A percentile compares a stretch with the other conserved stretches of the same genome.
phyloP scores from a whole-genome alignment of 2,113 vertebrate genomes.

The Neodon shergylaensis region DNA sequence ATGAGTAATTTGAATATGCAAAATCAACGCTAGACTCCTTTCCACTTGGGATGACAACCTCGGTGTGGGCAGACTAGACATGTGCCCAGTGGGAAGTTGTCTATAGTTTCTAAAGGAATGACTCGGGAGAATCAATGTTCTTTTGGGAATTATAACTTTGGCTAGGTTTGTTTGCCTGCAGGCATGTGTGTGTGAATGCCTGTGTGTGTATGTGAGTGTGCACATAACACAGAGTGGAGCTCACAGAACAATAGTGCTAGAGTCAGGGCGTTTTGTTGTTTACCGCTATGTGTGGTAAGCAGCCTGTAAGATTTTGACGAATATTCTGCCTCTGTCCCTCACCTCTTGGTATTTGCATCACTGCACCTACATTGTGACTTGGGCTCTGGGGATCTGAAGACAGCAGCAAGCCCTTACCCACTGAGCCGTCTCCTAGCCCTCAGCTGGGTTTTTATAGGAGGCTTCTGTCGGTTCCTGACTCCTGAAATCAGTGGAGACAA shows the following conservation, averaged over 20 bases:
- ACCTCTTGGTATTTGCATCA: not conserved
- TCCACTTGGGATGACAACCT: not conserved
- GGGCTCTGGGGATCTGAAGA: not conserved
- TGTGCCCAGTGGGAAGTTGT: not conserved
- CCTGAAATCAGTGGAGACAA: not conserved
- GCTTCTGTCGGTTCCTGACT: not conserved
- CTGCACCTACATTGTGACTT: not conserved
- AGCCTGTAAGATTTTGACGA: not conserved
- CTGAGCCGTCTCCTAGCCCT: not conserved
- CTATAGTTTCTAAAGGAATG: not conserved
- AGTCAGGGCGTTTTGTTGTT: not conserved
- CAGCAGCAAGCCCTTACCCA: not conserved
- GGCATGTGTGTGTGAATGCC: not conserved
- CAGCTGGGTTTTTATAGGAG: not conserved
- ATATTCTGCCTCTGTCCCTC: not conserved
- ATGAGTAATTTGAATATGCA: conserved; percentile 12
- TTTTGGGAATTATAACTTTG: not conserved
- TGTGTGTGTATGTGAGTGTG: not conserved
- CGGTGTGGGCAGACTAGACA: not conserved
- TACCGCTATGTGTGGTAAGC: not conserved
- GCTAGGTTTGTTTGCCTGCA: not conserved
- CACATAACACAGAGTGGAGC: not conserved
- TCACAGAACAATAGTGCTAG: not conserved
- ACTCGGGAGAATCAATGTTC: not conserved
- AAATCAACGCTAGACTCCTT: not conserved